Conservation (phyloP, 2,113 vertebrate species). For the Microtus ochrogaster region DNA sequence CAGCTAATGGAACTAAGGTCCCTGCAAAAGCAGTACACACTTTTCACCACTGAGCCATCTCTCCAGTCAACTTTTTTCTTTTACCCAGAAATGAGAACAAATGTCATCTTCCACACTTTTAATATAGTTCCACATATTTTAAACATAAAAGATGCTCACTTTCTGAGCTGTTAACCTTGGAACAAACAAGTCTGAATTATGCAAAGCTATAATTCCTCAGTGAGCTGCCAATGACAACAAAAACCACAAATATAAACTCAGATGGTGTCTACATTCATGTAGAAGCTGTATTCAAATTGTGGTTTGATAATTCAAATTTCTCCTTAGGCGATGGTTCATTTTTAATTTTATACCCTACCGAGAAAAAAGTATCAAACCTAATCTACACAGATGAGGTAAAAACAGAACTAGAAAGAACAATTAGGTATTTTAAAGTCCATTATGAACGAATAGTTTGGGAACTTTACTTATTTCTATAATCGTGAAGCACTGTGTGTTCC, state of each 20-base stretch:
- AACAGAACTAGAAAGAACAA: neutral
- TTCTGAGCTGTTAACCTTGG: conserved; percentile 42
- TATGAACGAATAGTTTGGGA: neutral
- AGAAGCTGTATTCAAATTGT: conserved; percentile 18
- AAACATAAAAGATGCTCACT: conserved; percentile 40
- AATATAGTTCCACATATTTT: conserved; percentile 52
- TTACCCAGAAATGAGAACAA: conserved; percentile 17
- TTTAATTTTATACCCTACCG: conserved; percentile 11
- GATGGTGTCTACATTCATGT: neutral
- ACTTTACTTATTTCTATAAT: conserved; percentile 2
- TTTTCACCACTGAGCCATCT: neutral
- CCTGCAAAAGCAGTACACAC: neutral
- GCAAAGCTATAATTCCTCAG: conserved; percentile 44
- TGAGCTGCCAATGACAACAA: neutral
- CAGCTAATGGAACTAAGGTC: neutral
- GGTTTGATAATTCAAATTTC: neutral
- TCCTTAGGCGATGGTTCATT: neutral
- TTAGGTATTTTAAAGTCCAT: neutral
- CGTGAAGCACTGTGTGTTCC: neutral
- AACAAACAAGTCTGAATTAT: conserved; percentile 61
- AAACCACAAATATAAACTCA: conserved; percentile 9
- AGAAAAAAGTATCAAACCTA: neutral
- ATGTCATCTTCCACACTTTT: conserved; percentile 35
- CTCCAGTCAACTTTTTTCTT: neutral
- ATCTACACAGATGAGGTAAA: neutral